These are phyloP conservation scores for Telmatochromis bifrenatus DNA, from an alignment of 2,113 vertebrate species.

Conservation along the genomic window DNA sequence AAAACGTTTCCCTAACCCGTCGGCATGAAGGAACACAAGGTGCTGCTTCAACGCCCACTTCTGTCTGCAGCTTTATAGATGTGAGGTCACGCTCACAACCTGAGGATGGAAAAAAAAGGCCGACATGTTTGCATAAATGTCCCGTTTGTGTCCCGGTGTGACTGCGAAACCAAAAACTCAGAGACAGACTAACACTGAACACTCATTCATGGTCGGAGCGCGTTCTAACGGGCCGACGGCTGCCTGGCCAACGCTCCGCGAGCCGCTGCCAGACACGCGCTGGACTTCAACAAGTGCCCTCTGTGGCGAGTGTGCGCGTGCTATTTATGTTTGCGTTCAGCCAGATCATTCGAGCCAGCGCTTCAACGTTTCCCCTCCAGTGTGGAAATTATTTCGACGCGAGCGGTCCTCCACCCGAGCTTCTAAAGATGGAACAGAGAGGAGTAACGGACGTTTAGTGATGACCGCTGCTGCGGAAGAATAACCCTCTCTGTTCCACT, in stretches of 20 bases:
- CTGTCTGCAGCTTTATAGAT: not conserved
- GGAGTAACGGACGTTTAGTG: constrained; percentile 7
- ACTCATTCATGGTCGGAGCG: constrained; percentile 70
- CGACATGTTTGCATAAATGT: constrained; percentile 23
- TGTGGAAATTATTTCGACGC: constrained; percentile 38
- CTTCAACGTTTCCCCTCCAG: constrained; percentile 59
- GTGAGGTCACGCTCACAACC: constrained; percentile 28
- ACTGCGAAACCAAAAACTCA: constrained; percentile 33
- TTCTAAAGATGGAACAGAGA: constrained; percentile 42
- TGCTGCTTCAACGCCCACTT: constrained; percentile 3
- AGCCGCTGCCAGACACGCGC: constrained; percentile 15
- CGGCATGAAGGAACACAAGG: constrained; percentile 15
- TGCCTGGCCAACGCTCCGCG: constrained; percentile 71
- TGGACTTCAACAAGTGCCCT: constrained; percentile 27
- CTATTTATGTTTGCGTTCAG: constrained; percentile 14
- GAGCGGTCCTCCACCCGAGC: constrained; percentile 14
- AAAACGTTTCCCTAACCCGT: not conserved
- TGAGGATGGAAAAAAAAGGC: not conserved
- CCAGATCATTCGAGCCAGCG: constrained; percentile 26
- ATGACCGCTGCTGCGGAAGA: not conserved
- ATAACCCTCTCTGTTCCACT: constrained; percentile 24
- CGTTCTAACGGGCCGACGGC: constrained; percentile 28
- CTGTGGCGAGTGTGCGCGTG: not conserved
- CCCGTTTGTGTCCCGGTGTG: not conserved
- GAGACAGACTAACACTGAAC: constrained; percentile 50